Percentiles rank a stretch among this genome's conserved stretches.
These are phyloP conservation scores for Meteorus colon DNA, from an alignment of 2,888 invertebrate genomes.

Conservation along the genomic window DNA sequence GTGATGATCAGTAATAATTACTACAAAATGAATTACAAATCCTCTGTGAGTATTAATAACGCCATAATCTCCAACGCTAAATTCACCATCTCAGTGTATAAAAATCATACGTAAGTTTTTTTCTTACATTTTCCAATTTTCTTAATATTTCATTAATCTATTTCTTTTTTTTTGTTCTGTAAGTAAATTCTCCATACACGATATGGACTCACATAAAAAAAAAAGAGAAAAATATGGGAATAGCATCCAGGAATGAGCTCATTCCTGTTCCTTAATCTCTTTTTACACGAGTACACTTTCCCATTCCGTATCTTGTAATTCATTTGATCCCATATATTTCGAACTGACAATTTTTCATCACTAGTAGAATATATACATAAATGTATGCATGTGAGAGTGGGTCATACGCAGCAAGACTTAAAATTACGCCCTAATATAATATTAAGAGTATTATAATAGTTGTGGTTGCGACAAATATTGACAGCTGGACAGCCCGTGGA, in stretches of 20 bases:
- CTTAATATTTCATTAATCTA: conserved; percentile 35
- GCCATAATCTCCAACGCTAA: neutral
- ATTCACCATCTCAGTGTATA: conserved; percentile 35
- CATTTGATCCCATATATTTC: conserved; percentile 50
- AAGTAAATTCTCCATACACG: conserved; percentile 59
- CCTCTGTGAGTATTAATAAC: conserved; percentile 20
- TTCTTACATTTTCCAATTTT: conserved; percentile 1
- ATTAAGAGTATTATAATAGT: conserved; percentile 57
- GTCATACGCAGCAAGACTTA: neutral
- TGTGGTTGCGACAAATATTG: conserved; percentile 46
- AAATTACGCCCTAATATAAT: conserved; percentile 17
- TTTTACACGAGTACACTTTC: conserved; percentile 20
- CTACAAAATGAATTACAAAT: conserved; percentile 21
- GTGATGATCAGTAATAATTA: conserved; percentile 22
- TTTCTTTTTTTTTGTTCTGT: conserved; percentile 49
- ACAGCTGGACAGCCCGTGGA: conserved; percentile 65
- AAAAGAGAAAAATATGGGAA: conserved; percentile 27
- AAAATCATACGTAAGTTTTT: conserved; percentile 27
- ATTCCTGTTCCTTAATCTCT: neutral
- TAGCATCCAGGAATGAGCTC: conserved; percentile 5
- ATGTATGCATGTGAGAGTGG: neutral
- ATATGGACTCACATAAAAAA: conserved; percentile 29
- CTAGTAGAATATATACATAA: conserved; percentile 45
- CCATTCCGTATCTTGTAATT: neutral
- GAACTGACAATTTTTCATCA: conserved; percentile 53